phyloP scores from a whole-genome alignment of 1,140 invertebrate genomes.

The Charaxes varanes region DNA sequence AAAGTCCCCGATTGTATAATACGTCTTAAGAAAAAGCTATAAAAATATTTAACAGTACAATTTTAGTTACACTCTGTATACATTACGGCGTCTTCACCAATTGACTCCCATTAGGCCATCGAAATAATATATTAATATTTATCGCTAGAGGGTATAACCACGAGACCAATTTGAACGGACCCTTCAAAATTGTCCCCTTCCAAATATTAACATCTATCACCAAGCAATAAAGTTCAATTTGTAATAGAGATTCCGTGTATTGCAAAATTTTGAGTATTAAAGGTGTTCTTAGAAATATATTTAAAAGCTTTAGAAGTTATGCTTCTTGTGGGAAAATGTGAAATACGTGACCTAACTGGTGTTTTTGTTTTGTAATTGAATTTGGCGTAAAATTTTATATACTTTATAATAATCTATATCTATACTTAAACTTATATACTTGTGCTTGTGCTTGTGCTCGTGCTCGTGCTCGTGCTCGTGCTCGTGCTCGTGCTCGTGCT shows the following conservation, averaged over 20 bases:
- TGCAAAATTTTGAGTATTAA: not conserved
- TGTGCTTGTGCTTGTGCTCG: no score
- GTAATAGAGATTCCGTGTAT: not conserved
- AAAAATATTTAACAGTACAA: no score
- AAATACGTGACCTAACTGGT: no score
- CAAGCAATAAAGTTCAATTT: slow-evolving; percentile 9
- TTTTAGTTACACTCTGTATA: slow-evolving; percentile 25
- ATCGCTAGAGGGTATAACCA: slow-evolving; percentile 23
- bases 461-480: no score
- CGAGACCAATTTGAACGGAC: slow-evolving; percentile 5
- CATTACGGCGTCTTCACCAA: slow-evolving; percentile 25
- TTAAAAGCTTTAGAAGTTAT: slow-evolving; percentile 14
- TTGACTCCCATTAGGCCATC: slow-evolving; percentile 36
- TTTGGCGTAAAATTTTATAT: no score
- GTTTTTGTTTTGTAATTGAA: no score
- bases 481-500: no score
- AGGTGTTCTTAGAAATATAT: slow-evolving; percentile 1
- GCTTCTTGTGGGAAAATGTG: slow-evolving; percentile 6
- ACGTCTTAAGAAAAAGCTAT: no score
- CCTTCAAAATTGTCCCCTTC: not conserved
- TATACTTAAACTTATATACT: no score
- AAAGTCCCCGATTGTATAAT: no score
- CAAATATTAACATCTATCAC: not conserved
- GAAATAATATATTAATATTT: slow-evolving; percentile 42
- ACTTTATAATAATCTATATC: no score